These are phyloP conservation scores for Eumeta japonica DNA, from an alignment of 1,140 invertebrate species.

Conservation along the genomic window DNA sequence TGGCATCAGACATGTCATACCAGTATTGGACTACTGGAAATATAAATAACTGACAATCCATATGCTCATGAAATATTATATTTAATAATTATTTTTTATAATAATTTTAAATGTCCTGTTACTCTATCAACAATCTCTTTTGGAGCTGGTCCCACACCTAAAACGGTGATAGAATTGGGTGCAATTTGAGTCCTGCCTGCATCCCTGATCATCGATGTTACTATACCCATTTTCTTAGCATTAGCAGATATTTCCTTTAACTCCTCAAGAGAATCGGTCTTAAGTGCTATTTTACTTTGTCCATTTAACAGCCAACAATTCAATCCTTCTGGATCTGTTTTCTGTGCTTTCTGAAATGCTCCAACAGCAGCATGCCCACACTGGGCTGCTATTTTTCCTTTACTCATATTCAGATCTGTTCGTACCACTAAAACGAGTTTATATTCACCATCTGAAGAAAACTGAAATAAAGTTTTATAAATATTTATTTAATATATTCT, in stretches of 20 bases:
- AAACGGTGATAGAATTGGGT: constrained; percentile 81
- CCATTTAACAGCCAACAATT: constrained; percentile 75
- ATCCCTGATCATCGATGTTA: constrained; percentile 76
- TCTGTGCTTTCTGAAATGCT: constrained; percentile 70
- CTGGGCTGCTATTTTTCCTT: constrained; percentile 91
- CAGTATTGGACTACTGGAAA: too few relatives aligned
- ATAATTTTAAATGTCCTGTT: constrained; percentile 85
- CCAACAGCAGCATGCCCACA: constrained; percentile 86
- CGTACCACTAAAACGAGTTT: constrained; percentile 86
- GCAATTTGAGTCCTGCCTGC: constrained; percentile 89
- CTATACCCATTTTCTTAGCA: constrained; percentile 68
- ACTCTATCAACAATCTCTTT: constrained; percentile 74
- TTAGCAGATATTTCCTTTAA: constrained; percentile 65
- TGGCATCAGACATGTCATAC: too few relatives aligned
- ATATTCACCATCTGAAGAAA: constrained; percentile 54
- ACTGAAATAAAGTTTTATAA: constrained; percentile 23
- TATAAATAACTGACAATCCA: too few relatives aligned
- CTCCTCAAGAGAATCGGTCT: constrained; percentile 68
- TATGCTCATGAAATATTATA: too few relatives aligned
- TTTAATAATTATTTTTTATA: too few relatives aligned
- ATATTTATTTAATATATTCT: constrained; percentile 1
- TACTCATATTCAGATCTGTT: constrained; percentile 90
- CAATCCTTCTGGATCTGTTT: constrained; percentile 63
- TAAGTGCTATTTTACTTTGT: constrained; percentile 81
- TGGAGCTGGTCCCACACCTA: constrained; percentile 86